Percentiles rank a stretch among this genome's conserved stretches.
Conservation (phyloP, 2,797 vertebrate genomes). For the Microctenopoma steveboyesi region DNA sequence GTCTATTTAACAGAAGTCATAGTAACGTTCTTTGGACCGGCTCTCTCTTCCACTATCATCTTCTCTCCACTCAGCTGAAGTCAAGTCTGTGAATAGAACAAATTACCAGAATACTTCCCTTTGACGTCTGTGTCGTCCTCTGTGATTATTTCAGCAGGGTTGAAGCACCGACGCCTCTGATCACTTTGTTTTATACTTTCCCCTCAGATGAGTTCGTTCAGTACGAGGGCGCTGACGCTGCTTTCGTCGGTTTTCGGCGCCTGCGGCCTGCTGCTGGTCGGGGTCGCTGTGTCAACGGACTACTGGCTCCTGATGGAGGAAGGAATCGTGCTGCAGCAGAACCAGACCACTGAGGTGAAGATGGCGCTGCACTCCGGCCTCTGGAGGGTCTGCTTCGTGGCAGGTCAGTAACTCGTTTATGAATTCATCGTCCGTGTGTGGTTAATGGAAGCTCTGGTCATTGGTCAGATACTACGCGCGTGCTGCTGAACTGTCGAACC, state of each 20-base stretch:
- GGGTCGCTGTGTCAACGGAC: slow-evolving; percentile 91
- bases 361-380: slow-evolving; percentile 92
- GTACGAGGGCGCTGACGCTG: slow-evolving; percentile 89
- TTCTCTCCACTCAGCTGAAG: no score
- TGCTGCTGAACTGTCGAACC: no score
- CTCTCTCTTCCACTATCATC: no score
- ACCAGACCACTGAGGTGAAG: slow-evolving; percentile 91
- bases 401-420: slow-evolving; percentile 66
- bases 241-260: slow-evolving; percentile 91
- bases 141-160: not conserved
- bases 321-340: slow-evolving; percentile 89
- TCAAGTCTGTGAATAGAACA: no score
- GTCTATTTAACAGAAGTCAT: no score
- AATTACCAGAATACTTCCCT: no score
- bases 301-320: slow-evolving; percentile 95
- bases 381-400: slow-evolving; percentile 93
- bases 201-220: slow-evolving; percentile 89
- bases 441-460: no score
- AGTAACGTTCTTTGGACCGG: no score
- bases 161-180: not conserved
- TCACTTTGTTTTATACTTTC: accelerated
- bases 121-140: not conserved
- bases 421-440: no score
- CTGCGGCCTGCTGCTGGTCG: slow-evolving; percentile 88
- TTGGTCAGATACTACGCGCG: no score